Base-by-base conservation (phyloP, 2,113 vertebrate genomes). In the Sturnus vulgaris region DNA sequence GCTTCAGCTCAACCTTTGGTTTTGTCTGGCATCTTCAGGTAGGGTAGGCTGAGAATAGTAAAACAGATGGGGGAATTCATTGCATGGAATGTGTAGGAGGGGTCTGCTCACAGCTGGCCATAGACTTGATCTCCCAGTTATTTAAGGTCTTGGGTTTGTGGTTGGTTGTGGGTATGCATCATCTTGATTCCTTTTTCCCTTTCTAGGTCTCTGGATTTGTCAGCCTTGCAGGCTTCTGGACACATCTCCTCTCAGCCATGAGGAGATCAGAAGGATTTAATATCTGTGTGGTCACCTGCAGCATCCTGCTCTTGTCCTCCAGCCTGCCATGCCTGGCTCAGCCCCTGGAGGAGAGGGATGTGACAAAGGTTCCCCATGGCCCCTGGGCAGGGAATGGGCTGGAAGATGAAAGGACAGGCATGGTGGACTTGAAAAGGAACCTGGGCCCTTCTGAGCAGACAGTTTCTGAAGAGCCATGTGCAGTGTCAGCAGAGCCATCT, bases 211-310 rank as follows among this genome's bases (percentile, higher is more conserved):
- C 70, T 56, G 91, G 88, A 78, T 71, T 84, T 72, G 37, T 86
- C 70, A 72, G 63, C 65, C 84, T 91, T 84, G 63, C 75, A 70
- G 37, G 23, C 61, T 85, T 87, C 84, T 71, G 92, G 57, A 44
- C 52, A 27, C 79, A n/a, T 44, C 66, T 86, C 55, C 60, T 87
- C 76, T 95, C 93, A 93, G 88, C 92, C 80, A 98, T 98, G 98
- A 98, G 82, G 86, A 92, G 77, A 80, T n/a, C 83, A 61, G 7
- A 57, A 50, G 72, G 70, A 50, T 59, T 88, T 85, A 70, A 92
- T 22, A 27, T 80, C 79, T 97, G 49, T 8, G 19, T 97, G 79
- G 46, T 96, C 94, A 92, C 97, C 76, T 97, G 96, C 79, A 94
- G 96, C 90, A 73, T 98, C 69, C 89, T 98, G 15, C 86, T 98